Conservation (phyloP, 2,113 vertebrate genomes). For the Phyllostomus hastatus region DNA sequence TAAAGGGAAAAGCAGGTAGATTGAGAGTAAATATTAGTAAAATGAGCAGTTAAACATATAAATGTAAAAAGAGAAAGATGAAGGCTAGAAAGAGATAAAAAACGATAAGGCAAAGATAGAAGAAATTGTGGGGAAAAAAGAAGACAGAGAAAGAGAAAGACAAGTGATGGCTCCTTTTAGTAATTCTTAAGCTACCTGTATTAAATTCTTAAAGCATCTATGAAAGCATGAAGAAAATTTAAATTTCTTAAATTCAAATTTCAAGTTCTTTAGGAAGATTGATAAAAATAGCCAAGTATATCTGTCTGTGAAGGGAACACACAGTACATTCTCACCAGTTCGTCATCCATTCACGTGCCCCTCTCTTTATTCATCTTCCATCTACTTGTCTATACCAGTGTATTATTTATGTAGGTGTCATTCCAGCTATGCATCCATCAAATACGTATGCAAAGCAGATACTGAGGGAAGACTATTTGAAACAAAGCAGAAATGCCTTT, state of each 20-base stretch:
- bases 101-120: neutral
- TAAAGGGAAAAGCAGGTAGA: neutral
- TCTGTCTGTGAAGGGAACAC: conserved; percentile 17
- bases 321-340: neutral
- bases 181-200: conserved; percentile 26
- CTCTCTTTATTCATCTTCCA: neutral
- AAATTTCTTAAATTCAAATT: conserved; percentile 52
- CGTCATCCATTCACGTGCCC: neutral
- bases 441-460: neutral
- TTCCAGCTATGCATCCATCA: neutral
- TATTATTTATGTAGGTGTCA: conserved; percentile 33
- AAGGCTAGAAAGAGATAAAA: neutral
- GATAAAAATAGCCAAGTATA: neutral
- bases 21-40: neutral
- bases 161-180: conserved; percentile 34
- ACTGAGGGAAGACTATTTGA: neutral
- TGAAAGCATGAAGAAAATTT: conserved; percentile 43
- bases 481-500: conserved; percentile 3
- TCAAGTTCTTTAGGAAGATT: conserved; percentile 38
- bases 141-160: neutral
- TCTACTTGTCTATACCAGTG: neutral
- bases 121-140: neutral
- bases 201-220: conserved; percentile 47
- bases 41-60: neutral
- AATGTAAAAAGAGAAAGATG: neutral